Evolutionary conservation across 2,113 vertebrate species (phyloP).

Genomic region (Corythoichthys intestinalis): DNA sequence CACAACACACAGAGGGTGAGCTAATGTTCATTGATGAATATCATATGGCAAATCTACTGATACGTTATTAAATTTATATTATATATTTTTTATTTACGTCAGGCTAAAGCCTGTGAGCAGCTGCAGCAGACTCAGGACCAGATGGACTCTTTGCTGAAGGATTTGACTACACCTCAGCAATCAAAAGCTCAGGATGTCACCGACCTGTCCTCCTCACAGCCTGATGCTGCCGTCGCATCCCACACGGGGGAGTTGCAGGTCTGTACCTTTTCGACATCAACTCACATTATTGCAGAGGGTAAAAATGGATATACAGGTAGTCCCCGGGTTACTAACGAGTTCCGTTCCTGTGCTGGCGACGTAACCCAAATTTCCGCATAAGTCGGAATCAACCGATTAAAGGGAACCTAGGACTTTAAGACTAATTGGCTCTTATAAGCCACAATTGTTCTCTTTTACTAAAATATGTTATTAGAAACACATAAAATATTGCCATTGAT

Average conservation of each 20-base stretch:
- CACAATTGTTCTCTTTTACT: too few species aligned
- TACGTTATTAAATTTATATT: neutral
- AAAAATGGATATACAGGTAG: too few species aligned
- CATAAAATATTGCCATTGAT: too few species aligned
- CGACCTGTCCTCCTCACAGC: conserved; percentile 34
- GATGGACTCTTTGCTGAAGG: conserved; percentile 80
- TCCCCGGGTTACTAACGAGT: too few species aligned
- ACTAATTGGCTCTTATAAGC: too few species aligned
- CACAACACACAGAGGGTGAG: conserved; percentile 90
- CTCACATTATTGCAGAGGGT: too few species aligned
- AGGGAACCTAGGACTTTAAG: too few species aligned
- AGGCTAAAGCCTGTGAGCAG: conserved; percentile 88
- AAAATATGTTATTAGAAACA: too few species aligned
- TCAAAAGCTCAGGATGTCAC: conserved; percentile 24
- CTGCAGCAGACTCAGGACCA: conserved; percentile 83
- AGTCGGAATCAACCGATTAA: too few species aligned
- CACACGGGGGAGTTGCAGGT: conserved; percentile 85
- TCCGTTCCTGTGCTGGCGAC: too few species aligned
- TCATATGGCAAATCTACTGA: neutral
- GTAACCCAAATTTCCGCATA: too few species aligned
- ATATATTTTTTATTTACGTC: conserved; percentile 12
- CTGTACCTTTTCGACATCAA: conserved; percentile 1
- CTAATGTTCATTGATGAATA: neutral
- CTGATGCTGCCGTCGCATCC: conserved; percentile 68
- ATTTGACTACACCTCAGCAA: conserved; percentile 58